Evolutionary conservation across 2,113 vertebrate species (phyloP).

Genomic region (Scortum barcoo): DNA sequence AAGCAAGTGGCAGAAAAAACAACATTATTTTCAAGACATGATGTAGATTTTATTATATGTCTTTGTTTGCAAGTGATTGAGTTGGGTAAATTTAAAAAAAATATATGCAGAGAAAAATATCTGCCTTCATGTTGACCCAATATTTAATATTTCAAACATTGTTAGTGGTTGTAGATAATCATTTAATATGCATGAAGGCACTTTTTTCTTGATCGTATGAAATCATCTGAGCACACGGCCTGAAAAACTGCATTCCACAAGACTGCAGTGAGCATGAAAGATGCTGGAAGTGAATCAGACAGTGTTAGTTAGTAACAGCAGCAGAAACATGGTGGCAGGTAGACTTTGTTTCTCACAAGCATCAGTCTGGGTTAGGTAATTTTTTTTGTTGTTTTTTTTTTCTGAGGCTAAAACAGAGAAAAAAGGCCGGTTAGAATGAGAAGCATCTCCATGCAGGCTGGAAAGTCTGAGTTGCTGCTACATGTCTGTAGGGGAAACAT

Average conservation of each 20-base stretch:
- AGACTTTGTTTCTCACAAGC: conserved; percentile 33
- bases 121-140: neutral
- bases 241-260: conserved; percentile 51
- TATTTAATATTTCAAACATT: conserved; percentile 43
- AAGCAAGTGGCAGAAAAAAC: neutral
- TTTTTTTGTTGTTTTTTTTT: no score
- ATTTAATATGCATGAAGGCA: conserved; percentile 57
- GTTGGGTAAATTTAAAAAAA: neutral
- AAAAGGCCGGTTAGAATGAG: conserved; percentile 63
- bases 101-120: neutral
- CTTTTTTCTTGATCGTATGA: conserved; percentile 32
- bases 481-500: neutral
- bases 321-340: conserved; percentile 41
- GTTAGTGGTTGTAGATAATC: conserved; percentile 46
- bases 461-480: neutral
- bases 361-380: conserved; percentile 69
- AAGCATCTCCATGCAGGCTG: conserved; percentile 44
- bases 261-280: conserved; percentile 44
- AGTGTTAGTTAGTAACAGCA: conserved; percentile 63
- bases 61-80: neutral
- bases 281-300: conserved; percentile 70
- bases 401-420: conserved; percentile 69
- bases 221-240: conserved; percentile 32
- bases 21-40: neutral
- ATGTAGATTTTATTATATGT: neutral